Conservation (phyloP, 2,797 vertebrate genomes). For the Helostoma temminkii region DNA sequence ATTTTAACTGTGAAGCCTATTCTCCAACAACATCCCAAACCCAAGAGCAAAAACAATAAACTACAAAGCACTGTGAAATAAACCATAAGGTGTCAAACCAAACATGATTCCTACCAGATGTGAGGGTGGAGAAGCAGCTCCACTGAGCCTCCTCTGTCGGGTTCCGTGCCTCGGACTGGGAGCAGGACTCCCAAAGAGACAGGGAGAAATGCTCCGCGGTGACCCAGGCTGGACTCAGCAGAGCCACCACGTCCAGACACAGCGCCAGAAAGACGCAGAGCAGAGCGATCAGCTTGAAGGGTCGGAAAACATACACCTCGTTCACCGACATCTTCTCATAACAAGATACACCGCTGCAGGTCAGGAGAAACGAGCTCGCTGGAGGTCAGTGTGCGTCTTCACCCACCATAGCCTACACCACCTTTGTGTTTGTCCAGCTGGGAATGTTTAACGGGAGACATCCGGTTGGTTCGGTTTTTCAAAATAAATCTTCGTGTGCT, state of each 20-base stretch:
- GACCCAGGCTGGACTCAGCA: slow-evolving; percentile 89
- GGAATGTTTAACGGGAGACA: slow-evolving; percentile 36
- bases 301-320: slow-evolving; percentile 82
- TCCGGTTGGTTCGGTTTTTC: slow-evolving; percentile 59
- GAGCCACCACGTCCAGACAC: slow-evolving; percentile 84
- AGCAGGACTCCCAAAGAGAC: slow-evolving; percentile 88
- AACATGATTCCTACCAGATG: slow-evolving; percentile 76
- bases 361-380: slow-evolving; percentile 26
- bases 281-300: slow-evolving; percentile 87
- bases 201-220: slow-evolving; percentile 86
- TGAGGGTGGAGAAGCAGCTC: slow-evolving; percentile 85
- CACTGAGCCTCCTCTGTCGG: slow-evolving; percentile 60
- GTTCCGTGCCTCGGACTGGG: slow-evolving; percentile 56
- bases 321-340: slow-evolving; percentile 81
- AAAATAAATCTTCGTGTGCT: slow-evolving; percentile 45
- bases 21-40: slow-evolving; percentile 1
- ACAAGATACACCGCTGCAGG: slow-evolving; percentile 5
- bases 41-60: not conserved
- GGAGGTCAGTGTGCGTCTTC: slow-evolving; percentile 33
- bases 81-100: not conserved
- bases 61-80: not conserved
- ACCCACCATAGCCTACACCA: slow-evolving; percentile 45
- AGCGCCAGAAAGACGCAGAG: slow-evolving; percentile 87
- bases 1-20: not conserved
- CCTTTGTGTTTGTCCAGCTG: slow-evolving; percentile 46